Conservation (phyloP, 2,797 vertebrate species). For the Macropodus opercularis region DNA sequence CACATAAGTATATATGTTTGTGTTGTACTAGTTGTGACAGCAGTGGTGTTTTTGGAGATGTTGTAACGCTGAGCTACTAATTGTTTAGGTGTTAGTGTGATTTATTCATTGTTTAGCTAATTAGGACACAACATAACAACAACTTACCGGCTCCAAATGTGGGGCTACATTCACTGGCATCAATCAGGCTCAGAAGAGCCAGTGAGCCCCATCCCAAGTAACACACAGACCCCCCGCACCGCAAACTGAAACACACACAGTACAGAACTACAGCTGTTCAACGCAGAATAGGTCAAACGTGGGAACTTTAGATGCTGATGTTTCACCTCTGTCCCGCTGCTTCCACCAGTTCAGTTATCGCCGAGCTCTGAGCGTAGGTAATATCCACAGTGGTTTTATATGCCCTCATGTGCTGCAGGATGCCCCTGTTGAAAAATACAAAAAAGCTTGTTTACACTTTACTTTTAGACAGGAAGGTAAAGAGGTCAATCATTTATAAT, state of each 20-base stretch:
- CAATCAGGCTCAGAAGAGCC: constrained; percentile 80
- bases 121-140: neutral
- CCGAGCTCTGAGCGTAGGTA: constrained; percentile 78
- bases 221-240: constrained; percentile 72
- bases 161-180: constrained; percentile 83
- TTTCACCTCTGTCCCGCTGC: constrained; percentile 79
- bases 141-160: constrained; percentile 84
- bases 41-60: no score
- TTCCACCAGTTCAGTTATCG: constrained; percentile 74
- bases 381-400: constrained; percentile 73
- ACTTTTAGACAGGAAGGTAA: neutral
- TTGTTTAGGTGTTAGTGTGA: no score
- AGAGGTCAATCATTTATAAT: no score
- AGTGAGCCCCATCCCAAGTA: constrained; percentile 84
- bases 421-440: constrained; percentile 59
- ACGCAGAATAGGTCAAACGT: neutral
- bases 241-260: constrained; percentile 67
- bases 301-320: constrained; percentile 2
- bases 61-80: no score
- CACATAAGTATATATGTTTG: no score
- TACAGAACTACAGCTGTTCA: no score
- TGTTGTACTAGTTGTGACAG: no score
- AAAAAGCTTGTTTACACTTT: neutral
- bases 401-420: constrained; percentile 71
- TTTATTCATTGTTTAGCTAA: neutral